These are phyloP conservation scores for Trissolcus brochymenae DNA, from an alignment of 2,888 invertebrate genomes.

Conservation along the genomic window DNA sequence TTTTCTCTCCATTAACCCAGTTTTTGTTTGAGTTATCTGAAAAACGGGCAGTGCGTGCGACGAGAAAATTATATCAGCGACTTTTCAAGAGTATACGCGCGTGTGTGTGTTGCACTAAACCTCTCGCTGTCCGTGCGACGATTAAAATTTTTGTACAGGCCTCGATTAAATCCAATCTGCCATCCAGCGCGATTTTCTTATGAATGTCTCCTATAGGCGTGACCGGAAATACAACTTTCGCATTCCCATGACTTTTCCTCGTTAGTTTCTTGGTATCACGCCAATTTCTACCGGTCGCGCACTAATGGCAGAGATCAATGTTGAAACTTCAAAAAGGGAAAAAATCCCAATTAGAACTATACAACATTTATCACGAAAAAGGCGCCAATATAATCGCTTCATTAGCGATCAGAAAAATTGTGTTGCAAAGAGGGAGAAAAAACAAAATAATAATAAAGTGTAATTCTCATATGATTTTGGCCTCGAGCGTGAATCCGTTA, in stretches of 20 bases:
- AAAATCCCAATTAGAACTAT: too few species aligned
- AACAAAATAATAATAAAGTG: too few species aligned
- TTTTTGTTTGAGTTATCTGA: conserved; percentile 11
- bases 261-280: conserved; percentile 43
- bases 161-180: conserved; percentile 14
- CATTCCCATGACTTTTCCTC: conserved; percentile 57
- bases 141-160: conserved; percentile 25
- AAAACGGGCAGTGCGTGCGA: conserved; percentile 17
- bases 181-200: conserved; percentile 44
- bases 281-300: conserved; percentile 37
- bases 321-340: too few species aligned
- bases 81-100: not conserved
- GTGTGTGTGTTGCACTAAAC: conserved; percentile 27
- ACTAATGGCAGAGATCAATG: not conserved
- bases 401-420: too few species aligned
- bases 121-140: conserved; percentile 2
- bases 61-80: conserved; percentile 34
- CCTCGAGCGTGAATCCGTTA: too few species aligned
- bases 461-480: too few species aligned
- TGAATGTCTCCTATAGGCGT: conserved; percentile 43
- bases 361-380: too few species aligned
- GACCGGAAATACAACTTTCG: conserved; percentile 57
- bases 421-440: too few species aligned
- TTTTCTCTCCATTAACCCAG: conserved; percentile 33
- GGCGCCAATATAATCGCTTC: too few species aligned